These are phyloP conservation scores for Patiria pectinifera DNA, from an alignment of 53 echinoderm and acorn worm species.

Conservation along the genomic window DNA sequence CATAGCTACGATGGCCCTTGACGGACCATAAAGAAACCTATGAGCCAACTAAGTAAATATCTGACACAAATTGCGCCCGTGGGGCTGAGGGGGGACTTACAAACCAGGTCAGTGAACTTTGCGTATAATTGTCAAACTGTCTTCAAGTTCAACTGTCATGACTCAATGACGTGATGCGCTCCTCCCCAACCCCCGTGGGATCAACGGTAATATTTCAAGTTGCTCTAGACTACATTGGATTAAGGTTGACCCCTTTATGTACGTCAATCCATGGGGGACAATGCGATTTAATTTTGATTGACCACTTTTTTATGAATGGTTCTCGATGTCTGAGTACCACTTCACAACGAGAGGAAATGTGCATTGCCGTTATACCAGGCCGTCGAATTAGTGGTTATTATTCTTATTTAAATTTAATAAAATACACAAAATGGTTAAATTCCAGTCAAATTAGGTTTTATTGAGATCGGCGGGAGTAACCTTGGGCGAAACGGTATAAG, in stretches of 20 bases:
- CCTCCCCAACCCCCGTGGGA: slow-evolving; percentile 30
- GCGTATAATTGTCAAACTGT: slow-evolving; percentile 12
- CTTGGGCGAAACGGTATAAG: neutral
- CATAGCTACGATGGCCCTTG: too few species aligned
- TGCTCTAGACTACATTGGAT: slow-evolving; percentile 29
- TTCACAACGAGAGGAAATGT: slow-evolving; percentile 14
- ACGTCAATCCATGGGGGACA: neutral
- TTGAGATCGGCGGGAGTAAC: slow-evolving; percentile 2
- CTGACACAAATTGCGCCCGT: slow-evolving; percentile 11
- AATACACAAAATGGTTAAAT: neutral
- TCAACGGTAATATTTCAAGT: neutral
- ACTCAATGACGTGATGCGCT: slow-evolving; percentile 8
- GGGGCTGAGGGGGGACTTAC: neutral
- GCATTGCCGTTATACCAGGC: neutral
- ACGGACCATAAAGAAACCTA: too few species aligned
- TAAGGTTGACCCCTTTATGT: neutral
- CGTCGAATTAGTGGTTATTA: slow-evolving; percentile 23
- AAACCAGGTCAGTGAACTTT: slow-evolving; percentile 43
- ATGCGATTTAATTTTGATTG: slow-evolving; percentile 13
- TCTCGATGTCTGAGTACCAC: neutral
- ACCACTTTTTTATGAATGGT: slow-evolving; percentile 30
- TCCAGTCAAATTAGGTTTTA: slow-evolving; percentile 3
- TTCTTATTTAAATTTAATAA: slow-evolving; percentile 38
- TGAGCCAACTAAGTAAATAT: neutral
- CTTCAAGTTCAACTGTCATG: slow-evolving; percentile 1